These are phyloP conservation scores for Amphibalanus amphitrite DNA, from an alignment of 1,140 invertebrate species.

Conservation along the genomic window DNA sequence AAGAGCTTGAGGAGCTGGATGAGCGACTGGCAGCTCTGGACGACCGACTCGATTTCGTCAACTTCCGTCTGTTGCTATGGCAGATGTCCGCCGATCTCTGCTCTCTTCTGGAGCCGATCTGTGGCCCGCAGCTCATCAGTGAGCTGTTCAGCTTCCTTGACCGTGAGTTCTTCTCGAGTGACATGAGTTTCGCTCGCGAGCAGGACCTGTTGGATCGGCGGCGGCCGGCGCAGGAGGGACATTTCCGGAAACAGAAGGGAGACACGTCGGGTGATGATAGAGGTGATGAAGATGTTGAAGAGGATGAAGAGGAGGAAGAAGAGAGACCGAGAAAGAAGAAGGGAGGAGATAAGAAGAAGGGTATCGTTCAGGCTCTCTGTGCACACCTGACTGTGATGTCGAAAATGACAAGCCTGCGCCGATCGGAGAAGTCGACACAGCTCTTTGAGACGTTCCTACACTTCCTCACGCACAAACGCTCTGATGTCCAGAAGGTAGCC, in stretches of 20 bases:
- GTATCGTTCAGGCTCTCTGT: background rate
- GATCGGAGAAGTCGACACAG: conserved; percentile 12
- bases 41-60: conserved; percentile 18
- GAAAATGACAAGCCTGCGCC: background rate
- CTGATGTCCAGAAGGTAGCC: conserved; percentile 28
- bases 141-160: background rate
- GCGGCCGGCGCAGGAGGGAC: too few relatives aligned
- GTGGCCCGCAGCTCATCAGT: background rate
- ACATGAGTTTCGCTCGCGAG: background rate
- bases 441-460: conserved; percentile 23
- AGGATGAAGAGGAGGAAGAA: background rate
- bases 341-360: background rate
- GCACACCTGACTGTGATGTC: background rate
- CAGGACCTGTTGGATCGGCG: background rate
- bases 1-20: background rate
- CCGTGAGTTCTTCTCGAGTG: background rate
- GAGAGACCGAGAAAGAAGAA: background rate
- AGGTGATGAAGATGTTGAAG: background rate
- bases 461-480: conserved; percentile 26
- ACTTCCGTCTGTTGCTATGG: conserved; percentile 1
- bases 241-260: too few relatives aligned
- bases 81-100: background rate
- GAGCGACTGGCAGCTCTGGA: background rate
- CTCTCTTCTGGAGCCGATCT: background rate
- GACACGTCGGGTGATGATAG: background rate